A percentile compares a stretch with the other conserved stretches of the same genome.
Conservation (phyloP, 2,888 invertebrate genomes). For the Tribolium freemani region DNA sequence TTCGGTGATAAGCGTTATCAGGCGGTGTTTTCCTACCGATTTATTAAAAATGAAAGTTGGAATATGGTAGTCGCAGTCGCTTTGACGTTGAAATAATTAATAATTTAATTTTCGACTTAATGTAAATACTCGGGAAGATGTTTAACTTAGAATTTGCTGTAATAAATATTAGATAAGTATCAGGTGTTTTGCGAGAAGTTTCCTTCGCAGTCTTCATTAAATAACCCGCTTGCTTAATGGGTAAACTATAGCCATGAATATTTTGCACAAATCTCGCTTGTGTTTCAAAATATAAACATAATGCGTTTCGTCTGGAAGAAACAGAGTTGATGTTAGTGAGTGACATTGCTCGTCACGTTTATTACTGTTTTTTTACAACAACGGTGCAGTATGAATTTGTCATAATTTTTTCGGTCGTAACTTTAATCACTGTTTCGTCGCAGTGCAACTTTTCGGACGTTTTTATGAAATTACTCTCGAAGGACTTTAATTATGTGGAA, state of each 20-base stretch:
- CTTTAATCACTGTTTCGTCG: not conserved
- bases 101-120: slow-evolving; percentile 2
- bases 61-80: too few relatives aligned
- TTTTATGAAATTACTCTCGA: not conserved
- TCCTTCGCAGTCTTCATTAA: slow-evolving; percentile 27
- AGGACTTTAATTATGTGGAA: slow-evolving; percentile 15
- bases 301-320: not conserved
- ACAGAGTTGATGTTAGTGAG: not conserved
- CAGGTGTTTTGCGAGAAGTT: slow-evolving; percentile 21
- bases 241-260: slow-evolving; percentile 23
- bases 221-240: slow-evolving; percentile 9
- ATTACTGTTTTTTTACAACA: not conserved
- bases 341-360: not conserved
- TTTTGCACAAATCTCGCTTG: not conserved
- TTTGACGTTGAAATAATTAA: not conserved
- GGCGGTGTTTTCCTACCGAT: slow-evolving; percentile 22
- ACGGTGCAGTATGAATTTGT: not conserved
- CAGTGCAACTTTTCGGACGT: not conserved
- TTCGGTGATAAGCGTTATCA: slow-evolving; percentile 34
- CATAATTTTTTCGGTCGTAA: not conserved
- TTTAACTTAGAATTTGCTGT: slow-evolving; percentile 17
- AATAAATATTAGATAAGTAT: slow-evolving; percentile 28
- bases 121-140: slow-evolving; percentile 15
- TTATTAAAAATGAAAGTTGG: slow-evolving; percentile 37
- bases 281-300: not conserved